phyloP scores from a whole-genome alignment of 2,797 vertebrate species.

The Microctenopoma steveboyesi region DNA sequence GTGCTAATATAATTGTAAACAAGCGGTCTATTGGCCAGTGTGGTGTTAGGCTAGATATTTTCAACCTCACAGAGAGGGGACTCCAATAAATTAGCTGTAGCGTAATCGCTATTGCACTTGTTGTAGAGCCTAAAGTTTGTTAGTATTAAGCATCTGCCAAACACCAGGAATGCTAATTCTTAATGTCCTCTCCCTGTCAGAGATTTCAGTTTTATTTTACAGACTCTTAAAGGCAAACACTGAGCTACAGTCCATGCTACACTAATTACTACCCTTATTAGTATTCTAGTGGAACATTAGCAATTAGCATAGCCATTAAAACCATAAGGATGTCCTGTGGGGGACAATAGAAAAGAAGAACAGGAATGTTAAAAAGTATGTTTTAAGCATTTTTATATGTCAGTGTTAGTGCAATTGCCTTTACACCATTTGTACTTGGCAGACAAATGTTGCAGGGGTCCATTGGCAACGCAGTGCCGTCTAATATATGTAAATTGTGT shows the following conservation, averaged over 20 bases:
- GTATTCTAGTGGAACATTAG: conserved; percentile 68
- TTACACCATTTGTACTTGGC: conserved; percentile 40
- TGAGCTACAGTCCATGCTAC: conserved; percentile 58
- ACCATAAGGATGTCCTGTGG: conserved; percentile 46
- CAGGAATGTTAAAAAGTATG: conserved; percentile 47
- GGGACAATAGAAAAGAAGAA: conserved; percentile 32
- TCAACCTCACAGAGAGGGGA: not conserved
- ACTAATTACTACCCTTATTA: conserved; percentile 73
- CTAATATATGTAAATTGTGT: conserved; percentile 56
- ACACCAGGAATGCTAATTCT: conserved; percentile 49
- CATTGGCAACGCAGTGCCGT: conserved; percentile 20
- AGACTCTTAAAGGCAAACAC: conserved; percentile 48
- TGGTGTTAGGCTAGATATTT: conserved; percentile 14
- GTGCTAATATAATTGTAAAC: conserved; percentile 40
- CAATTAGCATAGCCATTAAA: conserved; percentile 73
- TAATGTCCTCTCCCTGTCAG: conserved; percentile 41
- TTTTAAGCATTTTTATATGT: conserved; percentile 36
- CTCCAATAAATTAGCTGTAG: conserved; percentile 12
- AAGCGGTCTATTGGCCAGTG: conserved; percentile 33
- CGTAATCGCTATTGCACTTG: conserved; percentile 13
- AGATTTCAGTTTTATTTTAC: conserved; percentile 51
- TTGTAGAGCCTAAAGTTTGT: conserved; percentile 32
- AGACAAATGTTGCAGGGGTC: conserved; percentile 33
- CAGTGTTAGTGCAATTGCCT: not conserved
- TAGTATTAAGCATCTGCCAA: conserved; percentile 38